Conservation (phyloP, 2,888 invertebrate genomes). For the Drosophila antonietae region DNA sequence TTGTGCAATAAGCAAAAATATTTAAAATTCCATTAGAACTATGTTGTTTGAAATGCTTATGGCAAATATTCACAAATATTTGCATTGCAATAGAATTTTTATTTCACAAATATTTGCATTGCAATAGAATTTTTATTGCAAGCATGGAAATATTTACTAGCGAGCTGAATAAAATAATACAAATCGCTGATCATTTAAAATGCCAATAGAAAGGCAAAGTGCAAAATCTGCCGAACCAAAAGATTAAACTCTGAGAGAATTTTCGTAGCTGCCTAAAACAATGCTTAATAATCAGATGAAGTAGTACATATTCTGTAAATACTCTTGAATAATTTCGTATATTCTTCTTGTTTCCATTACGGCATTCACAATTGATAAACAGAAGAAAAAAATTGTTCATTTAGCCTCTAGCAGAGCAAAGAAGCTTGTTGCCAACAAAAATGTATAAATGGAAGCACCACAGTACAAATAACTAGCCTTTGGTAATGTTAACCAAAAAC, state of each 20-base stretch:
- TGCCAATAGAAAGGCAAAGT: background rate
- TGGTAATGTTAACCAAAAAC: constrained; percentile 70
- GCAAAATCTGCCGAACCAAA: too few relatives aligned
- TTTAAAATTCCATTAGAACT: background rate
- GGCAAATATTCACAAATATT: constrained; percentile 3
- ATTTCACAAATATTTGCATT: too few relatives aligned
- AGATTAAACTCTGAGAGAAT: background rate
- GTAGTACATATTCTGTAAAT: background rate
- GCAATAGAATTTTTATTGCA: too few relatives aligned
- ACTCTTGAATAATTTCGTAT: background rate
- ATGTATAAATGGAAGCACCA: constrained; percentile 24
- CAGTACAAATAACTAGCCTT: constrained; percentile 52
- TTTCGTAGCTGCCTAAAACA: background rate
- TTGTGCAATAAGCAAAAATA: background rate
- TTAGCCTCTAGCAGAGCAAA: constrained; percentile 35
- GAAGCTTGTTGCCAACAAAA: constrained; percentile 34
- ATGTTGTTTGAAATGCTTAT: background rate
- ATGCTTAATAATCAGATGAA: background rate
- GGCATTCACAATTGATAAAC: constrained; percentile 21
- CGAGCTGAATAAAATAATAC: background rate
- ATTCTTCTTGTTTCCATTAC: constrained; percentile 1
- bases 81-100: background rate
- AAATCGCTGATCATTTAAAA: background rate
- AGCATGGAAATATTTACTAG: background rate
- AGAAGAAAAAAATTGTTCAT: constrained; percentile 1